Conservation (phyloP, 2,888 invertebrate species). For the Drosophila nr. fundita region DNA sequence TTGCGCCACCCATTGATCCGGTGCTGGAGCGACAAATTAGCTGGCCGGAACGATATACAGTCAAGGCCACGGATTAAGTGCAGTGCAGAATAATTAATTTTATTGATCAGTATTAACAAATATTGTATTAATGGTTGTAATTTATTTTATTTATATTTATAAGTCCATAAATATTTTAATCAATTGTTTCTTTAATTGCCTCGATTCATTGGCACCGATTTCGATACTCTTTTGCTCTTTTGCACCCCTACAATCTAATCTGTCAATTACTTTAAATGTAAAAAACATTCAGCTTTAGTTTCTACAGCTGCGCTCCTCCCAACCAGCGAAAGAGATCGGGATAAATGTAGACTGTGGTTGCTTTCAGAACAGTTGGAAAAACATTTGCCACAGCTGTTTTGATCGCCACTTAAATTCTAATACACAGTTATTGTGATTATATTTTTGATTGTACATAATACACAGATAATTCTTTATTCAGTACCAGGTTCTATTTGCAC, state of each 20-base stretch:
- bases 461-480: not conserved
- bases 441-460: not conserved
- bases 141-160: constrained; percentile 77
- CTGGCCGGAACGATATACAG: constrained; percentile 58
- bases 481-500: not conserved
- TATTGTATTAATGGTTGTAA: constrained; percentile 60
- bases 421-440: constrained; percentile 9
- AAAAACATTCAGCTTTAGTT: constrained; percentile 8
- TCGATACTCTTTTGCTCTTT: constrained; percentile 19
- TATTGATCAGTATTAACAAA: constrained; percentile 73
- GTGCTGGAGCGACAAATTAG: constrained; percentile 62
- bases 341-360: not conserved
- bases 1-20: constrained; percentile 62
- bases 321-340: not conserved
- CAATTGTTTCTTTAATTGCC: constrained; percentile 36
- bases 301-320: not conserved
- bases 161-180: constrained; percentile 56
- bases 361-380: constrained; percentile 14
- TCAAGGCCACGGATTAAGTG: constrained; percentile 50
- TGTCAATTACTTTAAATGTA: constrained; percentile 29
- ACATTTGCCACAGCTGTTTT: constrained; percentile 54
- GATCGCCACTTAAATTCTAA: not conserved
- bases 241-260: constrained; percentile 34
- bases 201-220: constrained; percentile 24
- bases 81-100: constrained; percentile 43